Evolutionary conservation across 1,140 invertebrate species (phyloP), one percentile per base, ranked within the genome.

Genomic region (Andricus grossulariae): DNA sequence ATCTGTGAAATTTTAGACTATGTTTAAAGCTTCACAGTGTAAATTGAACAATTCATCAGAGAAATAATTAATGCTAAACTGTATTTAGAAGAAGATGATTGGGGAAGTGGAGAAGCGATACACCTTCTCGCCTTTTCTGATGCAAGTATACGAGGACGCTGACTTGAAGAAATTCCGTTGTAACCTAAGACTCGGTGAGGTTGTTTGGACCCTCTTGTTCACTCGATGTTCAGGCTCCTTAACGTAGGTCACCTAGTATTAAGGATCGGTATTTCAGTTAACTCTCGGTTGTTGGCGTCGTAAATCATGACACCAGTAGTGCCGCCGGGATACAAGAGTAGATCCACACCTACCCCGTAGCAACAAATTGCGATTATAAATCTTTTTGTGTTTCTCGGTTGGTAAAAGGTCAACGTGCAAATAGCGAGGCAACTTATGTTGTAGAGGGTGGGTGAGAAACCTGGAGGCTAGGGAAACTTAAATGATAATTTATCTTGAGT

Each of bases 201-300:
- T 45, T 66, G 32, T 66, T 66, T 66, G 45, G 25, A 66, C 39
- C 25, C 60, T 66, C 25, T 66, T 39, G 57, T 15, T 45, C 4
- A 60, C 54, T 78, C 66, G 71, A 51, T 70, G 75, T 74, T 74
- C 74, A 50, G 76, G 77, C 75, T 77, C 55, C 76, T 82, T 76
- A 80, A 79, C 75, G 77, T 80, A 79, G 81, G 80, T 82, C 81
- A 83, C 74, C 77, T 72, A 72, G 79, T 77, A 80, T 80, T 81
- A 80, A 79, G 76, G 73, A 80, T 79, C 75, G 76, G 78, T 80
- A 83, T 82, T 82, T 83, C 80, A 83, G 80, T 82, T 85, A 83
- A 83, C 77, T 80, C 80, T 80, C 72, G 77, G 78, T 80, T 82
- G 77, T 76, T 79, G 75, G 60, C 70, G 76, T 77, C 83, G 57